These are phyloP conservation scores for Gymnarchus niloticus DNA, from an alignment of 2,113 vertebrate genomes.

Conservation along the genomic window DNA sequence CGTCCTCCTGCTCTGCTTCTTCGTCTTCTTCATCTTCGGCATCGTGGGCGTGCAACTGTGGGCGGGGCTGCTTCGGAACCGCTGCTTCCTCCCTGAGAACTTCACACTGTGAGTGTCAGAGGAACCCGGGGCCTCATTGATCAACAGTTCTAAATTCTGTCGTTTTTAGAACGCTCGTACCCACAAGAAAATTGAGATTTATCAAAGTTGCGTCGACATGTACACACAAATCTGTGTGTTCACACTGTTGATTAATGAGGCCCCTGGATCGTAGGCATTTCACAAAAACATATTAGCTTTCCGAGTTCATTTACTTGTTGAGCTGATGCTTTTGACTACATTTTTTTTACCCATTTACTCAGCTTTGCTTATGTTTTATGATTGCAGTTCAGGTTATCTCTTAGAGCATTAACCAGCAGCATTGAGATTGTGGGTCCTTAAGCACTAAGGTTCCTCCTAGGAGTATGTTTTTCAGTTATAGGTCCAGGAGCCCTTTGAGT, in stretches of 20 bases:
- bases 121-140: not conserved
- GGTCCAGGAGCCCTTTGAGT: not conserved
- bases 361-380: not conserved
- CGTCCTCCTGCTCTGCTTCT: slow-evolving; percentile 78
- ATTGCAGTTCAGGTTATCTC: not conserved
- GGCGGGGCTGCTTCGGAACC: slow-evolving; percentile 80
- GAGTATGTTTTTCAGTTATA: not conserved
- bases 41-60: slow-evolving; percentile 79
- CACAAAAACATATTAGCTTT: not conserved
- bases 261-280: too few relatives aligned
- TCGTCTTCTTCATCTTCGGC: slow-evolving; percentile 88
- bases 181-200: too few relatives aligned
- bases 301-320: not conserved
- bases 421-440: too few relatives aligned
- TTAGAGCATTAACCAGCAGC: too few relatives aligned
- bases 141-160: too few relatives aligned
- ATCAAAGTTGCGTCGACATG: too few relatives aligned
- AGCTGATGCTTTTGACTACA: not conserved
- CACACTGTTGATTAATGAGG: too few relatives aligned
- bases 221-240: too few relatives aligned
- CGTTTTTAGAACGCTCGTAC: too few relatives aligned
- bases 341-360: not conserved
- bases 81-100: slow-evolving; percentile 85
- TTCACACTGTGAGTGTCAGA: slow-evolving; percentile 84
- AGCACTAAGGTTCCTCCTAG: not conserved